Base-by-base conservation (phyloP, 2,797 vertebrate genomes). In the Botia kubotai region DNA sequence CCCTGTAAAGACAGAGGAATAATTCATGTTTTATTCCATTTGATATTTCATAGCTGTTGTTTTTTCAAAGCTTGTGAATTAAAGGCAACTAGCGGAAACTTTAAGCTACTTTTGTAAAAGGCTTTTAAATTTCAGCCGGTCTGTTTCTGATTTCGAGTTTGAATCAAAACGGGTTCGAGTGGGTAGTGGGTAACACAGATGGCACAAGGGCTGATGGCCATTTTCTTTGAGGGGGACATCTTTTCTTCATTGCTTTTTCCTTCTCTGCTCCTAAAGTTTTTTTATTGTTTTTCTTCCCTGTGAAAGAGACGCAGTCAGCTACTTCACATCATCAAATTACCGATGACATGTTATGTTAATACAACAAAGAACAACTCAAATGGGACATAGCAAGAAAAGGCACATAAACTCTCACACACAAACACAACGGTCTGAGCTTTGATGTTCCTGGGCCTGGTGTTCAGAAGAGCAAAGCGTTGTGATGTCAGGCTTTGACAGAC, bases 231-330 rank as follows among this genome's bases (percentile, higher is more conserved):
- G 86, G 84, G 82, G 77, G 76, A 72, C 71, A 80, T 63, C 60
- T 77, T 80, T 77, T 77, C 69, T 77, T 55, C 71, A 68, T 65
- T 52, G 26, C 53, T 80, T 29, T 79, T 23, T 57, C 70, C 75
- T 77, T 55, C 55, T 66, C 48, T 75, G 26, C 77, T 80, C 74
- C 67, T 60, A n/a, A 75, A 69, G 60, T 70, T 68, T 72, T 80
- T 78, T 71, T 71, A 78, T 72, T 75, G 17, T 70, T 79, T 85
- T 81, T 74, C 74, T 79, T 66, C 17, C 26, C 58, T 79, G 80
- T 73, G 75, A 80, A 79, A 85, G 75, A 79, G 86, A 80, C 78
- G 84, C 86, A 79, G 87, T 88, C 87, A 85, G 89, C 87, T 91
- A 85, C 87, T 84, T 77, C 84, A 81, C 82, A 84, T 86, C 77